These are phyloP conservation scores for Agrochola lota DNA, from an alignment of 2,888 invertebrate species.

Conservation along the genomic window DNA sequence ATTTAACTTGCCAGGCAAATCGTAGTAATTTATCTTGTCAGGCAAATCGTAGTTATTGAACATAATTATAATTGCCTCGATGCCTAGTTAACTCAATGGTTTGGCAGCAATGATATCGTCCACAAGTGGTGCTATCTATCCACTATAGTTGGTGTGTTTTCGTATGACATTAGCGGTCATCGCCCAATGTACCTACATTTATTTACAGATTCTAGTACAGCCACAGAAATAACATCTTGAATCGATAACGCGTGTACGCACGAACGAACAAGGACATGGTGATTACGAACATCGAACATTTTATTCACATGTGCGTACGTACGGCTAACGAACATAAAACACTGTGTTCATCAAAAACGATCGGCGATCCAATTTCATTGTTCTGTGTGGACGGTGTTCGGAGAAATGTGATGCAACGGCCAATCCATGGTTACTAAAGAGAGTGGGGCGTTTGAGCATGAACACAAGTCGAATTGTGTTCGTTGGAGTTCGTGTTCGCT, in stretches of 20 bases:
- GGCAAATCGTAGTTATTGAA: not conserved
- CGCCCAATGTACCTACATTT: not conserved
- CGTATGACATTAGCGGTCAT: not conserved
- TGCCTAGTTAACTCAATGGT: not conserved
- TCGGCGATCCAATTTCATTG: too few relatives aligned
- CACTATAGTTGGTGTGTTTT: not conserved
- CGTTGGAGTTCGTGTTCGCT: too few relatives aligned
- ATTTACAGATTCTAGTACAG: not conserved
- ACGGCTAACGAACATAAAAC: too few relatives aligned
- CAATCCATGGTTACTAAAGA: too few relatives aligned
- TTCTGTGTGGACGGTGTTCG: too few relatives aligned
- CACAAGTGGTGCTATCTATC: not conserved
- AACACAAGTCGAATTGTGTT: too few relatives aligned
- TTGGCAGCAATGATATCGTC: not conserved
- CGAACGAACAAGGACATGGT: too few relatives aligned
- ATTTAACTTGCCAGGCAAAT: not conserved
- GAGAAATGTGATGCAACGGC: too few relatives aligned
- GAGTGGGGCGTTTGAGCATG: too few relatives aligned
- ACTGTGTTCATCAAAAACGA: too few relatives aligned
- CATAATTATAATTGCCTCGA: not conserved
- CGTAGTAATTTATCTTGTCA: not conserved
- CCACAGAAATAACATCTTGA: not conserved
- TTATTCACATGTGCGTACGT: too few relatives aligned
- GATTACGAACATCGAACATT: too few relatives aligned
- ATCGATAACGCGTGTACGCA: not conserved